Evolutionary conservation across 2,888 invertebrate species (phyloP), one percentile per base, ranked within the genome.

Genomic region (Tetropium fuscum): DNA sequence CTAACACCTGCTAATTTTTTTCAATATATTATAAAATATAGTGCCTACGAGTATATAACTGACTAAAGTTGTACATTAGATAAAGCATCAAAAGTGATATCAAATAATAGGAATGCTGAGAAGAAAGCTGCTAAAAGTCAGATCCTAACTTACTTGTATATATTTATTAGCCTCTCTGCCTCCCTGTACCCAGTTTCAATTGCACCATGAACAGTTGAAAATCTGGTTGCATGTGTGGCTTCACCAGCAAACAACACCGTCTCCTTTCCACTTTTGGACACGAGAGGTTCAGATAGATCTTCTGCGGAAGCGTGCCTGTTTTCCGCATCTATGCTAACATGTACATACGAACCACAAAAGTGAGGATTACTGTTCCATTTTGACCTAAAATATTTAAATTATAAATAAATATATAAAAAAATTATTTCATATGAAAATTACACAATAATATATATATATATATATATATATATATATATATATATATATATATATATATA

Each of bases 281-380:
- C 16, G 1, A 92, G 75, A 0, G 92, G 91, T 45, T 80, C 78
- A 0, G 85, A 86, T 19, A 92, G 80, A 68, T 86, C 84, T 2
- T 77, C 75, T 2, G 87, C 81, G 13, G 82, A 81, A n/a, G 83
- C 81, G 1, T 86, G 84, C 56, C 82, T 72, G 34, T 78, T 73
- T 18, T 88, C 87, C 0, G 85, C 80, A 3, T 81, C 73, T 34
- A 87, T 68, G 63, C 86, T 86, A 68, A 86, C 84, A 76, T 83
- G 90, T 1, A 87, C 85, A 77, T 94, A 94, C 0, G 90, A 88
- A 1, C 94, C 94, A 40, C 87, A 84, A 3, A 90, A 88, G 78
- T 85, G 87, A 0, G 87, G 86, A 80, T 93, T 88, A 1, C 84
- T 84, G 62, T 84, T 84, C 94, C 94, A 94, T 1, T 81, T 83